These are phyloP conservation scores for Sigmodon hispidus DNA, from an alignment of 2,113 vertebrate genomes.

Conservation along the genomic window DNA sequence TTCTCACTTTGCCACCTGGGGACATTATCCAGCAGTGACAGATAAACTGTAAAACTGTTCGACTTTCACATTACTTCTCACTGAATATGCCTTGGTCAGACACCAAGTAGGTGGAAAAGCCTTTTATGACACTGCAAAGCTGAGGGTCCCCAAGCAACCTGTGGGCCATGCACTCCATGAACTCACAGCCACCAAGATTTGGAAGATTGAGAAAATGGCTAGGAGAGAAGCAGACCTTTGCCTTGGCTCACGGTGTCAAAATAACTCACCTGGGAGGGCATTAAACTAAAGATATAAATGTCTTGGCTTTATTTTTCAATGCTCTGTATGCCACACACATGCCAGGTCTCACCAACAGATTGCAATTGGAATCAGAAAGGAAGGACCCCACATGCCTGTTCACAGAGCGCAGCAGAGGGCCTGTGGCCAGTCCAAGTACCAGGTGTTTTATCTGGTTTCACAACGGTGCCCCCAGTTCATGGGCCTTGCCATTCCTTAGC, in stretches of 20 bases:
- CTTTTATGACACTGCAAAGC: background rate
- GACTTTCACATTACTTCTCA: background rate
- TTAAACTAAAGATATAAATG: background rate
- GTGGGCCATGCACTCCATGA: rapidly evolving
- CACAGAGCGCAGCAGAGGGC: no score
- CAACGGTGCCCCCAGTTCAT: background rate
- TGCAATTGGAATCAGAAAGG: background rate
- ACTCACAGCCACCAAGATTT: background rate
- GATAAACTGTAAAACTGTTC: background rate
- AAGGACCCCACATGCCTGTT: background rate
- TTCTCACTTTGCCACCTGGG: background rate
- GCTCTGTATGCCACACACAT: background rate
- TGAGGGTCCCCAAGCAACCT: background rate
- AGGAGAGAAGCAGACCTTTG: background rate
- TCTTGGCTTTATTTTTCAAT: background rate
- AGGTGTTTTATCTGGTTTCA: conserved; percentile 1
- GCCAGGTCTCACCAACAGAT: background rate
- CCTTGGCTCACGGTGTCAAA: background rate
- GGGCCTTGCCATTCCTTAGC: background rate
- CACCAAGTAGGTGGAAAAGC: no score
- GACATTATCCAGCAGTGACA: background rate
- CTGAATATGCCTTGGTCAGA: background rate
- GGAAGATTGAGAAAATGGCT: background rate
- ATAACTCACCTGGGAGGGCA: background rate
- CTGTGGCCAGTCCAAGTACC: background rate